Conservation (phyloP, 2,888 invertebrate species). For the Anarsia innoxiella region DNA sequence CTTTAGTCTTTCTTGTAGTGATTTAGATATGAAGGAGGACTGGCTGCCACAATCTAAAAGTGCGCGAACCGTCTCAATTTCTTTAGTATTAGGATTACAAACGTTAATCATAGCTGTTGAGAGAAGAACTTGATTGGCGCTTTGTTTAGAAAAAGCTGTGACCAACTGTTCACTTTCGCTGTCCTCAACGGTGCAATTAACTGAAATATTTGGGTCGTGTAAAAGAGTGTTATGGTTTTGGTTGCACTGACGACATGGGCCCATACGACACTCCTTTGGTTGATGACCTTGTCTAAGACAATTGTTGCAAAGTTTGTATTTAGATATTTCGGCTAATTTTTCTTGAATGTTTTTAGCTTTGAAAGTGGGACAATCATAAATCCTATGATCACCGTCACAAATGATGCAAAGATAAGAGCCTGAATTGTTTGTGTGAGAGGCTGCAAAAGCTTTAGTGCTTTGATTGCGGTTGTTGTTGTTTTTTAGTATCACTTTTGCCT, state of each 20-base stretch:
- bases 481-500: not conserved
- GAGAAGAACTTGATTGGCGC: constrained; percentile 2
- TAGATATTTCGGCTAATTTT: constrained; percentile 11
- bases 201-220: constrained; percentile 7
- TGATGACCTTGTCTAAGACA: constrained; percentile 22
- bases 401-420: constrained; percentile 2
- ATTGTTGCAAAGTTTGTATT: constrained; percentile 21
- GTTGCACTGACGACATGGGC: constrained; percentile 22
- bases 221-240: constrained; percentile 22
- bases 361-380: constrained; percentile 23
- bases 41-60: constrained; percentile 16
- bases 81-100: constrained; percentile 15
- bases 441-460: not conserved
- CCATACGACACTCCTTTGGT: constrained; percentile 20
- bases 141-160: constrained; percentile 1
- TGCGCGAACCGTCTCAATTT: constrained; percentile 9
- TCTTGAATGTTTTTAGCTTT: constrained; percentile 16
- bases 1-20: constrained; percentile 11
- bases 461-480: not conserved
- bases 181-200: not conserved
- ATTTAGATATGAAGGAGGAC: constrained; percentile 12
- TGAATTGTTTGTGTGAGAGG: not conserved
- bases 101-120: constrained; percentile 17
- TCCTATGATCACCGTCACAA: constrained; percentile 20
- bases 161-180: not conserved